Evolutionary conservation across 2,113 vertebrate genomes (phyloP).

Genomic region (Ammodytes marinus): DNA sequence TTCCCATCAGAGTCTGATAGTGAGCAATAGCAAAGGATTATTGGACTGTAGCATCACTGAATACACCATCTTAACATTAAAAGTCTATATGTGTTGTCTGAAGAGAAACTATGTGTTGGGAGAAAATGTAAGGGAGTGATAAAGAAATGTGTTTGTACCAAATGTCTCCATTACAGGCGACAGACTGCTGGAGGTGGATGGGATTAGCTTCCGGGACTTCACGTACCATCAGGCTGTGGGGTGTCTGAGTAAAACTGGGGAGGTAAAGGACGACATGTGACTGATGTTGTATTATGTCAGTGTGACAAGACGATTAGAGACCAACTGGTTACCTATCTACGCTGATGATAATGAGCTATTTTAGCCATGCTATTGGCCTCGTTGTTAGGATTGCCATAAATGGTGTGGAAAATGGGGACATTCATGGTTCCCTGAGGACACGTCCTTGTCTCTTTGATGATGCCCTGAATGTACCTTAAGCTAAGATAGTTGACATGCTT

Average conservation of each 20-base stretch:
- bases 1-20: background rate
- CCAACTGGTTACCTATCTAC: background rate
- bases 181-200: slow-evolving; percentile 88
- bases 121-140: background rate
- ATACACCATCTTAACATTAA: too few species aligned
- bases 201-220: slow-evolving; percentile 84
- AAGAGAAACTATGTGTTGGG: background rate
- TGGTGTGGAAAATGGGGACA: background rate
- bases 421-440: background rate
- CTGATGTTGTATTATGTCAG: background rate
- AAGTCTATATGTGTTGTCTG: background rate
- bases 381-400: background rate
- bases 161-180: slow-evolving; percentile 82
- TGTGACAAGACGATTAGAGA: background rate
- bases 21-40: background rate
- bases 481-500: background rate
- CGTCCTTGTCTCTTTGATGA: background rate
- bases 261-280: slow-evolving; percentile 78
- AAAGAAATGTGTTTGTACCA: background rate
- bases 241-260: slow-evolving; percentile 85
- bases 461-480: background rate
- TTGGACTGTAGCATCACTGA: background rate
- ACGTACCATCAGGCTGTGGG: slow-evolving; percentile 91
- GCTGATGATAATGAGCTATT: background rate
- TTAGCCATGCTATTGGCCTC: background rate